A percentile compares a stretch with the other conserved stretches of the same genome.
Evolutionary conservation across 2,888 invertebrate genomes (phyloP).

Genomic region (Drosophila greeni): DNA sequence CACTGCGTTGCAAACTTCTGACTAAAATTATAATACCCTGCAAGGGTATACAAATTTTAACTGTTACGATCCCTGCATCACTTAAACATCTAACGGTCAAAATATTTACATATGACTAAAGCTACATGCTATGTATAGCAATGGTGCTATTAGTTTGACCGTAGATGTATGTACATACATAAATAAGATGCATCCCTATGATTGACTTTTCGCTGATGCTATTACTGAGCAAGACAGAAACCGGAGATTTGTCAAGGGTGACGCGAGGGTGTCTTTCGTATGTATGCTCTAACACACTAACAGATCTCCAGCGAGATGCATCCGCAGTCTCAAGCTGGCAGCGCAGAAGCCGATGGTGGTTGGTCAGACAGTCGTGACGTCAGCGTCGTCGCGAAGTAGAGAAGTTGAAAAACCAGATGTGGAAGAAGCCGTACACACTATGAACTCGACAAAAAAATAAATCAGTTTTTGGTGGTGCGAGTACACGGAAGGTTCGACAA

Average conservation of each 20-base stretch:
- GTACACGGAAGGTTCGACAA: conserved; percentile 53
- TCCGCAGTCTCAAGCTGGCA: conserved; percentile 30
- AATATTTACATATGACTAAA: background rate
- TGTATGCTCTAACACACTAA: conserved; percentile 10
- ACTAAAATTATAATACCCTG: too few species aligned
- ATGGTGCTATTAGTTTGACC: background rate
- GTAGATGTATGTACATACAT: background rate
- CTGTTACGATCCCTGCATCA: too few species aligned
- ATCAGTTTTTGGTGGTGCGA: conserved; percentile 78
- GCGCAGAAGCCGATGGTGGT: conserved; percentile 32
- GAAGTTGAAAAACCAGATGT: conserved; percentile 60
- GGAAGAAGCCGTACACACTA: conserved; percentile 69
- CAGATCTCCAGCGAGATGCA: conserved; percentile 51
- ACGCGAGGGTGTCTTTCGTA: conserved; percentile 53
- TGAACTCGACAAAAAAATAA: conserved; percentile 66
- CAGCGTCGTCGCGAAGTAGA: conserved; percentile 30
- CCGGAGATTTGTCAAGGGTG: background rate
- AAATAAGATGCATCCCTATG: background rate
- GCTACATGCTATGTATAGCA: background rate
- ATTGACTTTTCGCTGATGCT: background rate
- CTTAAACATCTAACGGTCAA: too few species aligned
- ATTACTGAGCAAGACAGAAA: background rate
- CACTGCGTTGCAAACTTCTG: background rate
- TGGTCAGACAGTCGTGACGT: conserved; percentile 19
- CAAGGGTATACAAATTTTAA: too few species aligned